Base-by-base conservation (phyloP, 1,140 invertebrate genomes). In the Myzus persicae region DNA sequence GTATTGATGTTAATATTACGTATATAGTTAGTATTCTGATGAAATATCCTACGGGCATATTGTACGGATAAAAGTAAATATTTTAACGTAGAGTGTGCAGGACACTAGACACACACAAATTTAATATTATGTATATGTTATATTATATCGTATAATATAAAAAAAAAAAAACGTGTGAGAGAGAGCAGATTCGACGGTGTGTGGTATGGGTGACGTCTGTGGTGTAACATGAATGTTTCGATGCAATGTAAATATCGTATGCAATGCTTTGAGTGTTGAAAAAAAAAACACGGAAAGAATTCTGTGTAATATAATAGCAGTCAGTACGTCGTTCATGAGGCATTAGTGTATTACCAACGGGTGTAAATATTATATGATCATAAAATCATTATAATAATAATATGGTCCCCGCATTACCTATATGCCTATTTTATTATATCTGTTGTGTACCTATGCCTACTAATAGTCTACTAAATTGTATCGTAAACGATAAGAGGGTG, bases 91-190 rank as follows among this genome's bases (percentile, higher is more conserved):
- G 31, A n/a, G 31, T 18, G 59, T n/a, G 14, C 31, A 76, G 59
- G 59, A 76, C n/a, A 76, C n/a, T 76, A 76, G 59, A 76, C 59
- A 76, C 59, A 76, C 59, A 76, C n/a, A 76, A n/a, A 76, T n/a
- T n/a, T 76, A n/a, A 18, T n/a, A n/a, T n/a, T 76, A 76, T 67
- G 31, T 67, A 67, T 67, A 31, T 67, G n/a, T 14, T 31, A 59
- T 54, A 54, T 54, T 59, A 59, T 31, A 59, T 31, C 18, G 59
- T 36, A 76, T 4, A 76, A n/a, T 76, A 76, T n/a, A n/a, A 44
- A 44, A 44, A 44, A 44, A 42, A 44, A 44, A 59, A 59, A 31
- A 59, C 31, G 54, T 59, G 54, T n/a, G 11, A 76, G 59, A n/a
- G 59, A 76, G 31, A 67, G 59, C 59, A 67, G 31, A 76, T 76